Evolutionary conservation across 1,140 invertebrate genomes (phyloP), one percentile per base, ranked within the genome.

Genomic region (Ostrea denselamellosa): DNA sequence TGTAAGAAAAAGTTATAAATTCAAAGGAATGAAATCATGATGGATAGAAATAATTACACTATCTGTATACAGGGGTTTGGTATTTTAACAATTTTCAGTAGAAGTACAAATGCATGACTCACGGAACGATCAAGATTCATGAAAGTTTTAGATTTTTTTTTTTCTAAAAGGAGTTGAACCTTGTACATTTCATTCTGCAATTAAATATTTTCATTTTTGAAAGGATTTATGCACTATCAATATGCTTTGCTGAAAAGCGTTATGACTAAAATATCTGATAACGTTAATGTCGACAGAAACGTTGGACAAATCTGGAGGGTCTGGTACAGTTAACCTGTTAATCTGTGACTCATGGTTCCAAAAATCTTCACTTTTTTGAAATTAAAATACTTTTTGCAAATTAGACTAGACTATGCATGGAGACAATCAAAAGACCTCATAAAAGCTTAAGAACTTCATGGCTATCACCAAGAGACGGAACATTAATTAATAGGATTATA

Each of bases 1-100:
- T 71, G 68, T 71, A 71, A 71, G 68, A 71, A 71, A 71, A 71
- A 71, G 68, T 71, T 71, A 71, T 71, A 71, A 71, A 71, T 71
- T 71, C 68, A 71, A 71, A 71, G 68, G 68, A 71, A 71, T 71
- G 68, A 28, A 71, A 71, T 71, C 68, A 25, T 71, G 68, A 71
- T 71, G 22, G 68, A 71, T 71, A n/a, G 68, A 34, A 71, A 71
- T 71, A 71, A 71, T 71, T 71, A 71, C 34, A 44, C 68, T 71
- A 71, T 71, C 68, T 71, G 68, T 71, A 71, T 71, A 71, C 68
- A 71, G 8, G 12, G 68, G 22, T 34, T 71, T 25, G 68, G 68
- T 71, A 71, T 71, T 71, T 71, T 71, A 71, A 71, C 68, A 71
- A 71, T 71, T 71, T 71, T 14, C 68, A 71, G 68, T 71, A 71